These are phyloP conservation scores for Catharus fuscescens DNA, from an alignment of 2,113 vertebrate genomes.

Conservation along the genomic window DNA sequence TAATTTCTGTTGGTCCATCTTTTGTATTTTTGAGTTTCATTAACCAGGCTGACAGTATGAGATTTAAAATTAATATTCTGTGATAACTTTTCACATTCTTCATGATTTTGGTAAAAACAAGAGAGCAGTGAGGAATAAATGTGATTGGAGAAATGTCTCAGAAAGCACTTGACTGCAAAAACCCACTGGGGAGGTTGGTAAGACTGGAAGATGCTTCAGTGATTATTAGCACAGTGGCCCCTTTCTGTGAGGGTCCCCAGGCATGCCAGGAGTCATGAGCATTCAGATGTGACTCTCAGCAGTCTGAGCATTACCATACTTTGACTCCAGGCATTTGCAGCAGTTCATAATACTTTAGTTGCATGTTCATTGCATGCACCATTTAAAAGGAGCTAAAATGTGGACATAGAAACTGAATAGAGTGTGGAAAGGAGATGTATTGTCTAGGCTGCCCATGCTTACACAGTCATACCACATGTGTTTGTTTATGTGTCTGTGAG, in stretches of 20 bases:
- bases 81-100: background rate
- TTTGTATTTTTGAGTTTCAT: background rate
- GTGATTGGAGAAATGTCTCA: background rate
- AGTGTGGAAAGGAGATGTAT: background rate
- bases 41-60: background rate
- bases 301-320: background rate
- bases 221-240: background rate
- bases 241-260: background rate
- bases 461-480: accelerated
- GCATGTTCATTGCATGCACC: background rate
- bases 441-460: background rate
- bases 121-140: background rate
- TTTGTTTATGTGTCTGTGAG: background rate
- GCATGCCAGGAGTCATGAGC: background rate
- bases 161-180: background rate
- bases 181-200: background rate
- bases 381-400: background rate
- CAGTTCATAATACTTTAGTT: background rate
- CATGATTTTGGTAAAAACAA: background rate
- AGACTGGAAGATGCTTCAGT: background rate
- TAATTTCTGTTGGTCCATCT: background rate
- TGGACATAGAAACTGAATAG: background rate
- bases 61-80: background rate
- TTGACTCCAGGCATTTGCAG: background rate
- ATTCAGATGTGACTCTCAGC: background rate